These are phyloP conservation scores for Ardeotis arabs DNA, from an alignment of 2,113 vertebrate species.

Conservation along the genomic window DNA sequence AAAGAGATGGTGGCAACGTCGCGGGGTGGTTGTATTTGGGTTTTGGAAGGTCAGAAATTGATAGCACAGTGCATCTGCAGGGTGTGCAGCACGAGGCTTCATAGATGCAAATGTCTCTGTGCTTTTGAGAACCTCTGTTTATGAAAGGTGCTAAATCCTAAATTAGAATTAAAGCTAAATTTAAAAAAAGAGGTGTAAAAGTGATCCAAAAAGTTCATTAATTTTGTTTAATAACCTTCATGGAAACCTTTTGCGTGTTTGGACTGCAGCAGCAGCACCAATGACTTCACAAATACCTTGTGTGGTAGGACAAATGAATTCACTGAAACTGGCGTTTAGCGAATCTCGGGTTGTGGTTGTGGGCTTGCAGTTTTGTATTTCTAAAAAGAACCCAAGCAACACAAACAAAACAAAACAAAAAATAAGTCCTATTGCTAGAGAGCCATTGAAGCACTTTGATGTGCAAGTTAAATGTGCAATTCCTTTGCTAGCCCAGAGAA, in stretches of 20 bases:
- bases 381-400: background rate
- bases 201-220: background rate
- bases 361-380: background rate
- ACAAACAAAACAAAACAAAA: background rate
- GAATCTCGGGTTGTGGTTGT: background rate
- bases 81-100: background rate
- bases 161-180: background rate
- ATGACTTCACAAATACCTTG: background rate
- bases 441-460: background rate
- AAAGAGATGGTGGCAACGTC: background rate
- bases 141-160: background rate
- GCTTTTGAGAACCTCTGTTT: background rate
- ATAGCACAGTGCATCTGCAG: fast-evolving
- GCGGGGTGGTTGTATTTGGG: background rate
- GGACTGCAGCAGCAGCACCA: background rate
- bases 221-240: background rate
- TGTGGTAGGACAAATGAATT: background rate
- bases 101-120: fast-evolving
- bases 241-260: background rate
- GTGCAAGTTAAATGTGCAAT: background rate
- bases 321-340: background rate
- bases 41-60: background rate
- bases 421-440: background rate
- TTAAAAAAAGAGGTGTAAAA: background rate
- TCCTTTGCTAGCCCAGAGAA: background rate